Evolutionary conservation across 1,140 invertebrate species (phyloP), one percentile per base, ranked within the genome.

Genomic region (Samia ricini): DNA sequence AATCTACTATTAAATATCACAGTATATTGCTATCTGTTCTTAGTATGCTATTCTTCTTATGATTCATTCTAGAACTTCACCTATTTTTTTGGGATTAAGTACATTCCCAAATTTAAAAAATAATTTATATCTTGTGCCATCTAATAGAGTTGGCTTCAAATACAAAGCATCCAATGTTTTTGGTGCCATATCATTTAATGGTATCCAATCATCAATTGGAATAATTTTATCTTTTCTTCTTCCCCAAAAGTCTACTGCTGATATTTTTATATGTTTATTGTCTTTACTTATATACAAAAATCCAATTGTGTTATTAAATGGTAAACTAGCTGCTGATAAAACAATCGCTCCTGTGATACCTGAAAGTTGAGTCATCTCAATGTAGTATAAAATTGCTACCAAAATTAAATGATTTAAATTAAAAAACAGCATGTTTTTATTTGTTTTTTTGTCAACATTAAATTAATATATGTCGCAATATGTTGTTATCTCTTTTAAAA

Each of bases 201-300:
- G 90, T 29, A 88, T 73, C 80, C 93, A 91, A 60, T 93, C 88
- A 18, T 88, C 60, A 8, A 75, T 24, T 24, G 75, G 68, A 10
- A 91, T 79, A 33, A 90, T 77, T 63, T 82, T 72, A 66, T 94
- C 91, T 66, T 79, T 73, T 74, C 93, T 90, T 63, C 79, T 87
- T 12, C 93, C 93, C 91, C 91, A 93, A 68, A 89, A 93, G 69
- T 92, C 77, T 3, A 92, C 63, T 68, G 91, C 91, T 4, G 93
- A 91, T 65, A 94, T 81, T 81, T 92, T 92, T 5, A 93, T 66
- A 23, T 70, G 76, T 52, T 89, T 71, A 15, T 89, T 77, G 61
- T 92, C 86, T 55, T 92, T 71, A 71, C 90, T 92, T 2, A 92
- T 77, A 66, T 93, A 94, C 60, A 94, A 75, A 61, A 91, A 87